These are phyloP conservation scores for Volucella bombylans DNA, from an alignment of 2,888 invertebrate species.

Conservation along the genomic window DNA sequence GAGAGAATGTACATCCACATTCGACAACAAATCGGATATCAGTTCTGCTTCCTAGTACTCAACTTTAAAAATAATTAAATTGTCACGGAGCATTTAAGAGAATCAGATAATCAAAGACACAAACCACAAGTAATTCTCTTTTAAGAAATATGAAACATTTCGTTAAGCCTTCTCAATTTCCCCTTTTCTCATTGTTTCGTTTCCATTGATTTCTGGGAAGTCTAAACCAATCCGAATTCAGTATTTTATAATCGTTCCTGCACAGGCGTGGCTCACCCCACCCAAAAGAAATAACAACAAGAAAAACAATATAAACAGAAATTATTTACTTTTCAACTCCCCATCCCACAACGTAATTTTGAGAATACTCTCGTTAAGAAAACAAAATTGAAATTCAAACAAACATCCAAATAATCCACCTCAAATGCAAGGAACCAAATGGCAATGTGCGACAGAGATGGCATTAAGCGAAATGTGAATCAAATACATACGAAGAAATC, in stretches of 20 bases:
- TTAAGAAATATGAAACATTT: conserved; percentile 1
- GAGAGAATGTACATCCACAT: no score
- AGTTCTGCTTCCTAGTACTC: neutral
- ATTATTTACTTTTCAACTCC: conserved; percentile 43
- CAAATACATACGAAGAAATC: conserved; percentile 42
- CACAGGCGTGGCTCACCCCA: conserved; percentile 55
- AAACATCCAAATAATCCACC: conserved; percentile 57
- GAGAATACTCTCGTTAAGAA: conserved; percentile 45
- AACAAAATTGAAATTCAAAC: conserved; percentile 52
- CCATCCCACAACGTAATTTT: conserved; percentile 15
- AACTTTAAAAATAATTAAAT: no score
- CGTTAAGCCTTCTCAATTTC: conserved; percentile 45
- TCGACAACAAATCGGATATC: neutral
- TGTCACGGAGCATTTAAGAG: conserved; percentile 11
- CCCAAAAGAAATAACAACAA: neutral
- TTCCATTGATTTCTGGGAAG: neutral
- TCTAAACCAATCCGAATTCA: conserved; percentile 42
- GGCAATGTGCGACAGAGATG: conserved; percentile 60
- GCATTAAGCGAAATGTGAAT: conserved; percentile 44
- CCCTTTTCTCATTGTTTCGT: conserved; percentile 40
- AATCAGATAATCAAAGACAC: neutral
- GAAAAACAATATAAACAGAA: no score
- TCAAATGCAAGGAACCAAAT: conserved; percentile 55
- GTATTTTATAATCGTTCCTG: neutral
- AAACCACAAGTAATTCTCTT: conserved; percentile 9